Base-by-base conservation (phyloP, 2,113 vertebrate species). In the Grus americana region DNA sequence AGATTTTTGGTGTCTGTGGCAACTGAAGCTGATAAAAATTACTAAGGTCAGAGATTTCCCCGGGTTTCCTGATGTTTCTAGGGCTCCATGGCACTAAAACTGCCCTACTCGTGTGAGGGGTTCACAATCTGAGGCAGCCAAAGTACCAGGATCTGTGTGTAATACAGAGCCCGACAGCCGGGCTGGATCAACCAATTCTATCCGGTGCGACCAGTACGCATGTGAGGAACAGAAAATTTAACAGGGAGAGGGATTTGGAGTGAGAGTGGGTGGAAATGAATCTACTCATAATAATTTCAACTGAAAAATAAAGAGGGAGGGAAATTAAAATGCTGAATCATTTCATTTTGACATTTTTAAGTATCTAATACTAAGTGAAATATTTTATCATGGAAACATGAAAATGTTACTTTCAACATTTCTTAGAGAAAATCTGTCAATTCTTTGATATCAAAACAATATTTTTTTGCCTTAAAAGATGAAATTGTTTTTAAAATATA, bases 201-300 rank as follows among this genome's bases (percentile, higher is more conserved):
- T 26, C 18, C 22, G 16, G 6, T 5, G 10, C 0, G 1, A 61
- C 40, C 71, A 61, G 21, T 30, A 44, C 32, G 9, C 6, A 23
- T 19, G 32, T 74, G 58, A 76, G 40, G 15, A 90, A 65, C 10
- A 54, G 24, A 86, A 86, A 78, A 67, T 24, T 42, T 59, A 95
- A 22, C 24, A 21, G 6, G 32, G 40, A 44, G 27, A 62, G 12
- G 6, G 17, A 47, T 92, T 75, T 68, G 38, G 24, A 63, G 5
- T 71, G 3, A 74, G 3, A 66, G 75, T 79, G 85, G 54, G 54
- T 92, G 17, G 67, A 90, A 88, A 72, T 24, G 2, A 90, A 79
- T 15, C 18, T 65, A 29, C 12, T 71, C 9, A 26, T 32, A 82
- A n/a, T 36, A 50, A 59, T 90, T 79, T 84, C 30, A 92, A 65